Conservation (phyloP, 2,113 vertebrate species). For the Mesitornis unicolor region DNA sequence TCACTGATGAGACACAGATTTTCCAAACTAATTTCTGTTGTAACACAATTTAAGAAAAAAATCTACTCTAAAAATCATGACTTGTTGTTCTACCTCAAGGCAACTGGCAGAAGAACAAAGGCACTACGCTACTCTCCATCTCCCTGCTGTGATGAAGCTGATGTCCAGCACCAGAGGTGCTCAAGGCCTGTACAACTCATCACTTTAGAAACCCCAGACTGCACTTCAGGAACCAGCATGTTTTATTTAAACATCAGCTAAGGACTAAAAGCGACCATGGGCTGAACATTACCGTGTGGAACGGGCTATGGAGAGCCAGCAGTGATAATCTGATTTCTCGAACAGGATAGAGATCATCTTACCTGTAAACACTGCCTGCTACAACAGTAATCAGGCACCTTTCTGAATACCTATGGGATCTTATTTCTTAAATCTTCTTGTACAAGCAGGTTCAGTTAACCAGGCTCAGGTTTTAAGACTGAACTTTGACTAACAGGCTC, state of each 20-base stretch:
- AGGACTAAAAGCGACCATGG: background rate
- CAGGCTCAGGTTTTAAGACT: background rate
- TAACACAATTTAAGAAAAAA: background rate
- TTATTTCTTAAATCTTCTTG: background rate
- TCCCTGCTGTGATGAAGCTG: background rate
- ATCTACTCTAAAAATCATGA: background rate
- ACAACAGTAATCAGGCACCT: background rate
- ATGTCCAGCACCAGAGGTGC: background rate
- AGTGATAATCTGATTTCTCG: background rate
- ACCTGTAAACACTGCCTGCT: background rate
- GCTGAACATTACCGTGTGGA: background rate
- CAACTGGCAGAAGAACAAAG: background rate
- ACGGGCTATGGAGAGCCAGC: background rate
- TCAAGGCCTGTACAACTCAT: background rate
- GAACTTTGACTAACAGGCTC: conserved; percentile 40
- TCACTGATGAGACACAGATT: accelerated
- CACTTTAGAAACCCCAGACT: background rate
- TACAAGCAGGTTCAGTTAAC: background rate
- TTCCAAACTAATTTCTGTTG: background rate
- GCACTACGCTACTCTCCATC: accelerated
- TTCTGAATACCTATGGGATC: background rate
- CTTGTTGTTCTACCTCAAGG: background rate
- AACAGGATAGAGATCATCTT: background rate
- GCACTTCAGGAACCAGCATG: background rate
- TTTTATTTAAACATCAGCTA: background rate